Conservation (phyloP, 2,797 vertebrate genomes). For the Mustela erminea region DNA sequence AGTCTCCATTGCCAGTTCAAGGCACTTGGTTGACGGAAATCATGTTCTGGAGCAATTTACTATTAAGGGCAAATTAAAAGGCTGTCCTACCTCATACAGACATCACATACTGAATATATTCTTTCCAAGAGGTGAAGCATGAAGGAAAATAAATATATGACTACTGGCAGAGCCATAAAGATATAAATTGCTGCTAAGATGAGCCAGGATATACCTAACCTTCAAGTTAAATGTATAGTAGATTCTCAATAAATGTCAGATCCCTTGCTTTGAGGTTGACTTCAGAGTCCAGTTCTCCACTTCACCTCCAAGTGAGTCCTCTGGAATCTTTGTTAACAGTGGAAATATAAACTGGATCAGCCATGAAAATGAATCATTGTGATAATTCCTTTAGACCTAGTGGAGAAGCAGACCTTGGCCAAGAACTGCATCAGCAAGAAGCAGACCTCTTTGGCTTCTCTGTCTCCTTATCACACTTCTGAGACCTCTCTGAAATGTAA, state of each 20-base stretch:
- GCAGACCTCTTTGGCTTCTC: not conserved
- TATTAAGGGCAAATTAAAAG: slow-evolving; percentile 56
- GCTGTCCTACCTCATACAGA: not conserved
- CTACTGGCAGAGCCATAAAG: not conserved
- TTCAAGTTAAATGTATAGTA: not conserved
- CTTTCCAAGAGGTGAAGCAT: not conserved
- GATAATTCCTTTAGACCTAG: slow-evolving; percentile 58
- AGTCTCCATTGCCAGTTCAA: not conserved
- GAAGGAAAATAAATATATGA: slow-evolving; percentile 44
- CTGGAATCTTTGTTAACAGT: not conserved
- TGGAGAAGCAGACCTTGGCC: not conserved
- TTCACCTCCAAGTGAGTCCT: not conserved
- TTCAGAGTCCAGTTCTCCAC: not conserved
- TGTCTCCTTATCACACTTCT: not conserved
- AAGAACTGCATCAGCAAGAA: slow-evolving; percentile 44
- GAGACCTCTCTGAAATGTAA: slow-evolving; percentile 39
- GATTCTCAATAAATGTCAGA: slow-evolving; percentile 29
- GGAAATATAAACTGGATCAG: slow-evolving; percentile 28
- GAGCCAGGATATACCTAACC: slow-evolving; percentile 35
- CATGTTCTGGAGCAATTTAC: not conserved
- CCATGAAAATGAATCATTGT: slow-evolving; percentile 45
- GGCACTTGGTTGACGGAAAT: not conserved
- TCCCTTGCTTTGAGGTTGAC: not conserved
- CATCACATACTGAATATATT: not conserved
- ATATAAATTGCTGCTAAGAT: slow-evolving; percentile 35